Evolutionary conservation across 2,888 invertebrate genomes (phyloP).

Genomic region (Helleia helle): DNA sequence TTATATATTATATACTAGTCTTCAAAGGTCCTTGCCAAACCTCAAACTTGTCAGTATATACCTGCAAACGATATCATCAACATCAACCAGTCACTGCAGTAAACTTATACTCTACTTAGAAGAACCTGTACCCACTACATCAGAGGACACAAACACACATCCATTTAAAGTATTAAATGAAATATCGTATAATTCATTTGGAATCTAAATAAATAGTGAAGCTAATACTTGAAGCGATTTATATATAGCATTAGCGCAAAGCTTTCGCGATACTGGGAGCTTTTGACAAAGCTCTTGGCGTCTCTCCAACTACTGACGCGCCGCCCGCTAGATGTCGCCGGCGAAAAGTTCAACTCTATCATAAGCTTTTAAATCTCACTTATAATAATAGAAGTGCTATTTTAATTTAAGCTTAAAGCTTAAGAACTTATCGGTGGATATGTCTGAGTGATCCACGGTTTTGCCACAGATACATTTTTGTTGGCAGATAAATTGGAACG

Average conservation of each 20-base stretch:
- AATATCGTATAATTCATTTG: conserved; percentile 4
- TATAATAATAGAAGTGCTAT: conserved; percentile 4
- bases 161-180: neutral
- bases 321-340: conserved; percentile 41
- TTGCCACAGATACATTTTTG: no score
- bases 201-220: conserved; percentile 10
- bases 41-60: no score
- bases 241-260: conserved; percentile 31
- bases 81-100: no score
- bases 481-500: no score
- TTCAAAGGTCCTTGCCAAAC: no score
- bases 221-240: conserved; percentile 23
- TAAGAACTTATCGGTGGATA: no score
- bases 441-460: no score
- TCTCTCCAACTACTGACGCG: conserved; percentile 34
- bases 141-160: no score
- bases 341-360: conserved; percentile 18
- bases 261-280: conserved; percentile 43
- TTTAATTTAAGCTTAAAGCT: conserved; percentile 1
- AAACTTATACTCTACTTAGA: no score
- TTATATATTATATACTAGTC: no score
- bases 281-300: conserved; percentile 57
- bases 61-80: no score
- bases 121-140: no score
- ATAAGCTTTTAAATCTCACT: conserved; percentile 8